phyloP scores from a whole-genome alignment of 2,113 vertebrate genomes.

The Gobiocypris rarus region DNA sequence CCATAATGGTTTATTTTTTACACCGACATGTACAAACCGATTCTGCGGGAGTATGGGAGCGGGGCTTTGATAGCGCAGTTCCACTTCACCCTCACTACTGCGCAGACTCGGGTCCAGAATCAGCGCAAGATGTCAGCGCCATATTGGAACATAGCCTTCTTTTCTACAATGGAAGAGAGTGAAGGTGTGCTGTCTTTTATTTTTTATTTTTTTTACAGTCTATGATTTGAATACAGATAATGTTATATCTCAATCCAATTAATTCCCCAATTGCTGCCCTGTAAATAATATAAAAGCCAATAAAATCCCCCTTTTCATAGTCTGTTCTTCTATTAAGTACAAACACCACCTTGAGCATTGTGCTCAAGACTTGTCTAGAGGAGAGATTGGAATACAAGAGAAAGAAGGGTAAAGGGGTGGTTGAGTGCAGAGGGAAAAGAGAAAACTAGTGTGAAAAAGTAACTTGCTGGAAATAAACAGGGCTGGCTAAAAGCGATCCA shows the following conservation, averaged over 20 bases:
- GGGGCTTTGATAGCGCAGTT: no score
- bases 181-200: no score
- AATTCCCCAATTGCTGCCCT: background rate
- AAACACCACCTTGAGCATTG: constrained; percentile 5
- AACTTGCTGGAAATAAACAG: constrained; percentile 77
- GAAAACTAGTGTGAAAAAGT: constrained; percentile 66
- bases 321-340: background rate
- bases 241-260: background rate
- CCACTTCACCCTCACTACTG: no score
- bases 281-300: background rate
- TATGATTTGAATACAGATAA: background rate
- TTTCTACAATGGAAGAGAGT: no score
- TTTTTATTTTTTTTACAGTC: no score
- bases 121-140: no score
- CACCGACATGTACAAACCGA: no score
- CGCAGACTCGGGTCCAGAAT: no score
- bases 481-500: constrained; percentile 77
- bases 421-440: constrained; percentile 49
- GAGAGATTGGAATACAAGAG: background rate
- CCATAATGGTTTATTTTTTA: no score
- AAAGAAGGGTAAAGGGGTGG: constrained; percentile 44
- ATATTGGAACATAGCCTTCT: no score
- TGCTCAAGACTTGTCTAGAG: constrained; percentile 13
- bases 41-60: no score
- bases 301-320: background rate